Evolutionary conservation across 1,140 invertebrate species (phyloP), one percentile per base, ranked within the genome.

Genomic region (Drosophila albomicans): DNA sequence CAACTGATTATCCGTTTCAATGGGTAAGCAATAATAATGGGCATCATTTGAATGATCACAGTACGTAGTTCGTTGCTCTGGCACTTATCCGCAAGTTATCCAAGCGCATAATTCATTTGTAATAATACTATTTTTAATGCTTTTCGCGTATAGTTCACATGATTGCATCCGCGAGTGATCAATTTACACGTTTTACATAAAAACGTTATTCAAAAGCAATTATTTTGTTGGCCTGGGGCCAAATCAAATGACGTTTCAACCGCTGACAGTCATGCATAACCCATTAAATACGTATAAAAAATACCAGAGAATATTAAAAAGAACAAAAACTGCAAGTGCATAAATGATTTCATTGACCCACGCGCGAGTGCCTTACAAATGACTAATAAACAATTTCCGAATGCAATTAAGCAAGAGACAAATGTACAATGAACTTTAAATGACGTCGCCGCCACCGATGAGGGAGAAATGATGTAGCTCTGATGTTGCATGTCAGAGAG

Each of bases 341-440:
- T 41, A 74, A 87, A 88, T 82, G 76, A 87, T 87, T 87, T 87
- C 79, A 79, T 88, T 87, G 84, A 88, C 82, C 82, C 79, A 77
- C 76, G 51, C 52, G 38, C 62, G 65, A 79, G 63, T 78, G 69
- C 56, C 58, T 77, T 63, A 52, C 20, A 73, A 70, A 70, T 86
- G 82, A 87, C 72, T 82, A 88, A 87, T 88, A 77, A 87, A 79
- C 77, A 82, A 88, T 88, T 87, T 87, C 84, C 82, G 77, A 88
- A 82, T 38, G 70, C 79, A 82, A 87, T 87, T 79, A 75, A 87
- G 64, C 72, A 76, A 61, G 76, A 79, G 72, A 75, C 65, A 65
- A 82, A 68, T 87, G 82, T 87, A 87, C 82, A 68, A 88, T 87
- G 84, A 87, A 88, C 82, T 68, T 78, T 54, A 58, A 73, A 65